Conservation (phyloP, 2,888 invertebrate species). For the Meliscaeva auricollis region DNA sequence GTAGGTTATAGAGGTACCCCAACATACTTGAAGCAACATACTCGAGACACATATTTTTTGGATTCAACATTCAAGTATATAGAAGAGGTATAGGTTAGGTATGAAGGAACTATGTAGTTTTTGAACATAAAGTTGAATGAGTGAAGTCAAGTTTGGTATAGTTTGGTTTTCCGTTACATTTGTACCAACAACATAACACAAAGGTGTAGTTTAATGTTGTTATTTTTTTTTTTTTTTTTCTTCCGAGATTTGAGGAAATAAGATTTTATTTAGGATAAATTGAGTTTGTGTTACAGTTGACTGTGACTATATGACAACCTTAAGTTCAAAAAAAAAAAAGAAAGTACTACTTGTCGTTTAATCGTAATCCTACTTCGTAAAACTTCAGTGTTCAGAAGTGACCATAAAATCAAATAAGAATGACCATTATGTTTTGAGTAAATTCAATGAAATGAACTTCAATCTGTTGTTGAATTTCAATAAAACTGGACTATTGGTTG, state of each 20-base stretch:
- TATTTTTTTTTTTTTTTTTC: background rate
- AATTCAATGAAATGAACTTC: too few relatives aligned
- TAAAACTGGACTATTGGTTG: background rate
- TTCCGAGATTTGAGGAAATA: background rate
- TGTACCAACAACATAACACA: background rate
- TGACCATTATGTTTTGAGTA: background rate
- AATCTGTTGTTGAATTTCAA: too few relatives aligned
- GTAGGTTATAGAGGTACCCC: too few relatives aligned
- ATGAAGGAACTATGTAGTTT: background rate
- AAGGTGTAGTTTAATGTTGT: conserved; percentile 4
- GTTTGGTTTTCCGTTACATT: background rate
- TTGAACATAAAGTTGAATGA: conserved; percentile 23
- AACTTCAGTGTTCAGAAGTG: conserved; percentile 10
- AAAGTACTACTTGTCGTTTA: background rate
- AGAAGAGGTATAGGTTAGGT: background rate
- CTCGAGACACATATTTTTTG: conserved; percentile 11
- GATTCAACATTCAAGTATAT: background rate
- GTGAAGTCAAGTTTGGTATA: conserved; percentile 20
- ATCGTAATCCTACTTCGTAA: background rate
- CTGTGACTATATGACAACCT: background rate
- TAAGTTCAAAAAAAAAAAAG: background rate
- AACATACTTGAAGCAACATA: background rate
- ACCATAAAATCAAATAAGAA: conserved; percentile 18
- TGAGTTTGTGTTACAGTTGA: conserved; percentile 24
- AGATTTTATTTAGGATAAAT: conserved; percentile 26